Evolutionary conservation across 2,888 invertebrate species (phyloP).

Genomic region (Zootermopsis nevadensis): DNA sequence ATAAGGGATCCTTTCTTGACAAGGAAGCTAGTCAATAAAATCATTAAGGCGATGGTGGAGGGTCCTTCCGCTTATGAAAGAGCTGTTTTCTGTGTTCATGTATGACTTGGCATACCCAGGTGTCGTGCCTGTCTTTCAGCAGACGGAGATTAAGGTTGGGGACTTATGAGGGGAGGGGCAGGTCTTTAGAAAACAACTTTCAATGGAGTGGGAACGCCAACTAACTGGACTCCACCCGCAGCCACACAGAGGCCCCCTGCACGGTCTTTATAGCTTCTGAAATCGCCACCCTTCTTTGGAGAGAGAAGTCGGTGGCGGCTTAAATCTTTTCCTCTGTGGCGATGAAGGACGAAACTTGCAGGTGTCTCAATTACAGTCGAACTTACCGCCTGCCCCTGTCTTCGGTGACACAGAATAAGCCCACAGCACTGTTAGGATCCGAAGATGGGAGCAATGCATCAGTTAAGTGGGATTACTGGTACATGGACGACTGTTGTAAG

Average conservation of each 20-base stretch:
- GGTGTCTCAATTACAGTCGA: slow-evolving; percentile 51
- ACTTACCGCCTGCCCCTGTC: too few species aligned
- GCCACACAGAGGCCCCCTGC: not conserved
- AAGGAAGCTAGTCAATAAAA: slow-evolving; percentile 53
- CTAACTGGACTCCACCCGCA: slow-evolving; percentile 39
- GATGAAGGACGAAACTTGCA: slow-evolving; percentile 40
- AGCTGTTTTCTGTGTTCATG: slow-evolving; percentile 44
- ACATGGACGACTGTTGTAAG: too few species aligned
- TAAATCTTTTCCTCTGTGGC: slow-evolving; percentile 46
- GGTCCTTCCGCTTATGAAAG: not conserved
- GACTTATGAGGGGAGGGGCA: not conserved
- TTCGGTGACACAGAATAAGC: too few species aligned
- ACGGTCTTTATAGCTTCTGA: not conserved
- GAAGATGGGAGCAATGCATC: too few species aligned
- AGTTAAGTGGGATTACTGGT: too few species aligned
- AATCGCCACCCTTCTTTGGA: slow-evolving; percentile 36
- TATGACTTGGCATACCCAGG: slow-evolving; percentile 53
- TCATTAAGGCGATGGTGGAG: slow-evolving; percentile 51
- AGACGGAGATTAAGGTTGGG: slow-evolving; percentile 45
- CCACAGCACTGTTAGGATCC: too few species aligned
- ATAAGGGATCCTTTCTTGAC: not conserved
- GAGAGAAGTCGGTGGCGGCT: slow-evolving; percentile 45
- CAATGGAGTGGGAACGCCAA: slow-evolving; percentile 9
- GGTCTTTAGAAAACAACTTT: not conserved
- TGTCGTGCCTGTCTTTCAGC: slow-evolving; percentile 47